Conservation (phyloP, 2,888 invertebrate genomes). For the Cerastis leucographa region DNA sequence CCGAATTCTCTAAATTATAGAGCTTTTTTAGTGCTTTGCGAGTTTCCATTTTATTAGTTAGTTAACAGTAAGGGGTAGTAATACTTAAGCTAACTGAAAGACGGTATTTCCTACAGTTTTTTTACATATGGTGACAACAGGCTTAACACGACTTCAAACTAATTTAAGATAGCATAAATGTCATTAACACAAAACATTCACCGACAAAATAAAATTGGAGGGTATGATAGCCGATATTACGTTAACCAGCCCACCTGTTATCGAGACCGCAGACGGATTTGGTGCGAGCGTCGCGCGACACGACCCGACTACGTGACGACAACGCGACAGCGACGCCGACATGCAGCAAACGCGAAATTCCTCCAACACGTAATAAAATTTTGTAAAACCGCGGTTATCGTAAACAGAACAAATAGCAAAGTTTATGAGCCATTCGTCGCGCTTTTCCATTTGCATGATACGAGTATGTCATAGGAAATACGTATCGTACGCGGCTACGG, state of each 20-base stretch:
- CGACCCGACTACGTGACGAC: slow-evolving; percentile 58
- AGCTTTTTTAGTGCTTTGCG: slow-evolving; percentile 15
- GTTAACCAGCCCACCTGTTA: slow-evolving; percentile 61
- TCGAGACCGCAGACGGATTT: slow-evolving; percentile 58
- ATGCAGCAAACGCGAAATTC: slow-evolving; percentile 76
- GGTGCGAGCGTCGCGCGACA: slow-evolving; percentile 45
- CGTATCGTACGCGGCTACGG: slow-evolving; percentile 66
- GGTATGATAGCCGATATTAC: slow-evolving; percentile 48
- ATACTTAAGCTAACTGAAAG: not conserved
- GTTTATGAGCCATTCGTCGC: slow-evolving; percentile 87
- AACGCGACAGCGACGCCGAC: slow-evolving; percentile 57
- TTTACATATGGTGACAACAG: slow-evolving; percentile 39
- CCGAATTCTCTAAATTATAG: slow-evolving; percentile 27
- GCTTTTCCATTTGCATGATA: slow-evolving; percentile 88
- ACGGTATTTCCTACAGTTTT: slow-evolving; percentile 32
- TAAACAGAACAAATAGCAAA: slow-evolving; percentile 88
- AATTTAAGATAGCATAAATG: slow-evolving; percentile 35
- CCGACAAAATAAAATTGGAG: slow-evolving; percentile 37
- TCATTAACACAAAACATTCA: slow-evolving; percentile 30
- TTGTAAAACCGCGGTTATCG: slow-evolving; percentile 88
- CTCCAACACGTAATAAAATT: slow-evolving; percentile 82
- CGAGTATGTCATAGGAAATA: slow-evolving; percentile 79
- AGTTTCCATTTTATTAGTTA: slow-evolving; percentile 49
- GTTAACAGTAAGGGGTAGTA: slow-evolving; percentile 40
- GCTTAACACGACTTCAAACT: slow-evolving; percentile 43